phyloP scores from a whole-genome alignment of 2,113 vertebrate genomes.

The Nipponia nippon region DNA sequence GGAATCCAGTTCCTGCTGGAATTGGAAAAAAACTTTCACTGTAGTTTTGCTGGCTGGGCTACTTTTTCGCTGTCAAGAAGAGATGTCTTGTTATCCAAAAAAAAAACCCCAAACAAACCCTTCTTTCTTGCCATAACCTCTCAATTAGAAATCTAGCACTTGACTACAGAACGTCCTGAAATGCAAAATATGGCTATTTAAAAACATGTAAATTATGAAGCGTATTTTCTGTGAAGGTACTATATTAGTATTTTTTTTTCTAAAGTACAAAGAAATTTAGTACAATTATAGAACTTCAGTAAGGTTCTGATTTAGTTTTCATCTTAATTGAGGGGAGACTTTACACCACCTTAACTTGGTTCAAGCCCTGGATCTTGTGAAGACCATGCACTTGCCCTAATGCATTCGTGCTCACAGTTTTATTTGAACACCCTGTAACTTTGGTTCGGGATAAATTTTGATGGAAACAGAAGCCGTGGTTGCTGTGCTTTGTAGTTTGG shows the following conservation, averaged over 20 bases:
- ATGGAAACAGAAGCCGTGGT: neutral
- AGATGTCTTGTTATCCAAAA: neutral
- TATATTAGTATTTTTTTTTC: neutral
- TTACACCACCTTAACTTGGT: neutral
- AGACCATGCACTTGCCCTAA: neutral
- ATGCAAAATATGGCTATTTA: neutral
- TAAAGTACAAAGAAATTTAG: neutral
- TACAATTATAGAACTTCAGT: neutral
- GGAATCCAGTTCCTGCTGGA: neutral
- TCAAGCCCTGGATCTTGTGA: neutral
- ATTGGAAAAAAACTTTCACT: neutral
- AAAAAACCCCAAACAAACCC: neutral
- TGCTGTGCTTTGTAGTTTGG: neutral
- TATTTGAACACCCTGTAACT: accelerated
- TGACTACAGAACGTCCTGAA: neutral
- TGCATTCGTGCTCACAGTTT: neutral
- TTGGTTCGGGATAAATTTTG: neutral
- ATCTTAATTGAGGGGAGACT: neutral
- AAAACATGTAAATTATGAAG: neutral
- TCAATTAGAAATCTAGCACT: neutral
- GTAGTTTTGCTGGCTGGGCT: neutral
- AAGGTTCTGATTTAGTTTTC: neutral
- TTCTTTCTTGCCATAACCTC: neutral
- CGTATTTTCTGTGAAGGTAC: neutral
- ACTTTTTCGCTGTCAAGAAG: neutral